A percentile compares a stretch with the other conserved stretches of the same genome.
These are phyloP conservation scores for Candoia aspera DNA, from an alignment of 2,113 vertebrate species.

Conservation along the genomic window DNA sequence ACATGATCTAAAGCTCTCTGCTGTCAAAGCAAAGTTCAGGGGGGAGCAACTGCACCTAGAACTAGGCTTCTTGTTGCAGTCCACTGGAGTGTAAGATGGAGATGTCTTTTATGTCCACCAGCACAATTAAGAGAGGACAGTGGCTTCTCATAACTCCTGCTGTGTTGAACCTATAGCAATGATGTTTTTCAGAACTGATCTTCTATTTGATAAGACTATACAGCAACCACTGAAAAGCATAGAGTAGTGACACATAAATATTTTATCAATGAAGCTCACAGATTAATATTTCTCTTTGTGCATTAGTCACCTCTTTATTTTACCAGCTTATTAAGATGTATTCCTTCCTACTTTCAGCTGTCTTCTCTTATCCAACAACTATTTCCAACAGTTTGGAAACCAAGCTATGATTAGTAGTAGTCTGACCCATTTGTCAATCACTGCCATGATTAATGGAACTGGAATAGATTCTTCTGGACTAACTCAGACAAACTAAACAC, in stretches of 20 bases:
- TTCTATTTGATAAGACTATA: neutral
- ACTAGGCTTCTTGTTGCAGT: neutral
- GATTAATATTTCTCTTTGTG: neutral
- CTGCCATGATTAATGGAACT: neutral
- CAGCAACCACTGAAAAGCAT: neutral
- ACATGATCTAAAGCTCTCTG: neutral
- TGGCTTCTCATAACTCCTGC: neutral
- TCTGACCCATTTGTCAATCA: neutral
- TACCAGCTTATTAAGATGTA: neutral
- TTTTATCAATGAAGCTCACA: neutral
- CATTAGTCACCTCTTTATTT: neutral
- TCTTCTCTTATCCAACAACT: neutral
- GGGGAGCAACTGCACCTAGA: neutral
- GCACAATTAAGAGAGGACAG: neutral
- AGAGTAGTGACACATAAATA: neutral
- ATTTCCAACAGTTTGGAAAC: neutral
- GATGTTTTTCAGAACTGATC: neutral
- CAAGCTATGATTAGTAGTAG: neutral
- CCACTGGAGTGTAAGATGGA: neutral
- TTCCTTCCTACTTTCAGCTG: neutral
- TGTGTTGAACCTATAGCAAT: neutral
- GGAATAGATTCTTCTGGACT: neutral
- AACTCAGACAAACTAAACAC: neutral
- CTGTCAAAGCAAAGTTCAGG: neutral
- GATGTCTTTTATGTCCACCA: neutral